Base-by-base conservation (phyloP, 2,113 vertebrate species). In the Neopipo cinnamomea region DNA sequence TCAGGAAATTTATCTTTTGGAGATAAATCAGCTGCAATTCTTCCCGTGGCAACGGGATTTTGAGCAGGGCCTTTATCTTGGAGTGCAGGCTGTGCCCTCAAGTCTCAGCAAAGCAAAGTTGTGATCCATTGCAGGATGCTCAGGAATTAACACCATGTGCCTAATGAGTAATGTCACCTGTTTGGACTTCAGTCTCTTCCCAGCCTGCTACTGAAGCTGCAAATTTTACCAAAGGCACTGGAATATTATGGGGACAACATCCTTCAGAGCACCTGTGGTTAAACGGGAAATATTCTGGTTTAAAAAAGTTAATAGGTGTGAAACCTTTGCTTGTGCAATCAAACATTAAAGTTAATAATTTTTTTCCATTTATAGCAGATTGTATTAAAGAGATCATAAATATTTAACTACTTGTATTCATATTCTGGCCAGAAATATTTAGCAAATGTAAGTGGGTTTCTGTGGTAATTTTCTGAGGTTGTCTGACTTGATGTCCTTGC, bases 51-150 rank as follows among this genome's bases (percentile, higher is more conserved):
- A 67, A 5, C 19, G 31, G 59, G 68, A 19, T 93, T 94, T 86
- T 15, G 78, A 78, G 41, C 11, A 44, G 56, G 27, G 70, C 6
- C 35, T 91, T 91, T 87, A 93, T 96, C 93, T 87, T 47, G 8
- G 68, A 72, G 70, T 27, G 70, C 93, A 92, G 37, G 76, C 70
- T 72, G 81, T 91, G 90, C 61, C 88, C 46, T 71, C 4, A 0
- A 44, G 93, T 25, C 81, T 30, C 12, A 67, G 74, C 4, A 5
- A 52, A 37, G 89, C 3, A 1, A 16, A 47, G 66, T 3, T 82
- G 62, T 61, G 85, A 35, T 85, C 72, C 78, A 49, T 79, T 68
- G 14, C 49, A 17, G 47, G 71, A 23, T 13, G 31, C 27, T 63
- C 47, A 2, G 59, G 50, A 65, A 67, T 63, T 47, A 93, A 17